Conservation (phyloP, 2,888 invertebrate species). For the Phlogophora meticulosa region DNA sequence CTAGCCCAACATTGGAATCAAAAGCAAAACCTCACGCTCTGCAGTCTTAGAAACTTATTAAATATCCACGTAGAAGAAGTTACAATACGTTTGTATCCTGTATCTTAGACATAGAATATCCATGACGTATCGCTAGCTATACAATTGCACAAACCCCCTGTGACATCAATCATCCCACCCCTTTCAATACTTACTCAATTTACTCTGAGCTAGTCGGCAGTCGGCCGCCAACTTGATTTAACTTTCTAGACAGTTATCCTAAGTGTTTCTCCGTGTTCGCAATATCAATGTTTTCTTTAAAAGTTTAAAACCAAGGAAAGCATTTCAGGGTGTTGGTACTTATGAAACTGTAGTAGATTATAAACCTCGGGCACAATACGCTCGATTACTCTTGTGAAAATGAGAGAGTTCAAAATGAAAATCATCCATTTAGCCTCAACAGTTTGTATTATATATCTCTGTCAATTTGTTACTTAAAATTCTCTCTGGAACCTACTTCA, state of each 20-base stretch:
- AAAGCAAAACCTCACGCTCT: too few species aligned
- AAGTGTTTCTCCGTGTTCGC: conserved; percentile 54
- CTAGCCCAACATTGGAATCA: too few species aligned
- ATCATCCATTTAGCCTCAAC: not conserved
- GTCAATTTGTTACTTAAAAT: too few species aligned
- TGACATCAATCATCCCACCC: conserved; percentile 51
- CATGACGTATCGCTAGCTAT: not conserved
- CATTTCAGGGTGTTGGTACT: not conserved
- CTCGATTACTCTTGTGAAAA: not conserved
- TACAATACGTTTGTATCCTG: not conserved
- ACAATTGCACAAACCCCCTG: conserved; percentile 36
- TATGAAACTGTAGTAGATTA: not conserved
- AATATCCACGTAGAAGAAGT: too few species aligned
- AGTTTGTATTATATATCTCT: too few species aligned
- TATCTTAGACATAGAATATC: not conserved
- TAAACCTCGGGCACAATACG: not conserved
- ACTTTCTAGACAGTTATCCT: conserved; percentile 61
- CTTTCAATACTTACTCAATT: conserved; percentile 50
- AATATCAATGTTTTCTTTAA: conserved; percentile 53
- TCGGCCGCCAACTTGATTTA: conserved; percentile 54
- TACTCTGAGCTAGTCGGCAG: conserved; percentile 18
- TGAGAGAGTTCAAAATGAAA: not conserved
- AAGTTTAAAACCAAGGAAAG: conserved; percentile 24
- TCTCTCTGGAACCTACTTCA: too few species aligned
- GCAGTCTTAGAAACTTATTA: too few species aligned